These are phyloP conservation scores for Strix occidentalis DNA, from an alignment of 2,797 vertebrate species.

Conservation along the genomic window DNA sequence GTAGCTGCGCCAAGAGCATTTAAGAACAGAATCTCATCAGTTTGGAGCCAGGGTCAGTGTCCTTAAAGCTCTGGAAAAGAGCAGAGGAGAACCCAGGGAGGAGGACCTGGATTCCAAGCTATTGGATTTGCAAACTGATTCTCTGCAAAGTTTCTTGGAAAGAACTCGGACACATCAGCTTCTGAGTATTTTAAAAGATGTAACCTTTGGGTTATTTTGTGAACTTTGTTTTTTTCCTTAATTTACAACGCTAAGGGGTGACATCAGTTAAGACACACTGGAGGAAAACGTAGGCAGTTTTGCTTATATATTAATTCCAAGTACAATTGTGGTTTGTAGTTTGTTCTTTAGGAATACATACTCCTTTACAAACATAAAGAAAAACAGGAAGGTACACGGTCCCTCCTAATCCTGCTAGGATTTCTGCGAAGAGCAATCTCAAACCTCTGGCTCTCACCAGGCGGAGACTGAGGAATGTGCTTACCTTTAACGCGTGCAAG, in stretches of 20 bases:
- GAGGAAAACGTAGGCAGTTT: background rate
- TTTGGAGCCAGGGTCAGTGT: slow-evolving; percentile 31
- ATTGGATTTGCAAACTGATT: background rate
- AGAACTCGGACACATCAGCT: background rate
- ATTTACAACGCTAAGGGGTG: background rate
- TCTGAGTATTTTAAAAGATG: slow-evolving; percentile 36
- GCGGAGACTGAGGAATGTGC: background rate
- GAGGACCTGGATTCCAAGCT: background rate
- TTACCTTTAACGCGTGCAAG: background rate
- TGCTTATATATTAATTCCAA: background rate
- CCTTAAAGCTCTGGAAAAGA: slow-evolving; percentile 40
- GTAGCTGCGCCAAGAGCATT: background rate
- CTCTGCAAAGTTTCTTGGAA: slow-evolving; percentile 6
- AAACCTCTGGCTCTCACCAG: background rate
- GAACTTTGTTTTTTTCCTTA: background rate
- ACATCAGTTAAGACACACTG: background rate
- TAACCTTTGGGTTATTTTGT: background rate
- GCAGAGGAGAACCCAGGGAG: background rate
- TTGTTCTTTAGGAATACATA: background rate
- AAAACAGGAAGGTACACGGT: background rate
- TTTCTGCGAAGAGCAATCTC: background rate
- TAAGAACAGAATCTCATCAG: slow-evolving; percentile 19
- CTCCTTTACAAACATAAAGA: background rate
- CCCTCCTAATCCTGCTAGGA: background rate
- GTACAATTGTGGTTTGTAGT: background rate